Conservation (phyloP, 2,888 invertebrate species). For the Zelleria hepariella region DNA sequence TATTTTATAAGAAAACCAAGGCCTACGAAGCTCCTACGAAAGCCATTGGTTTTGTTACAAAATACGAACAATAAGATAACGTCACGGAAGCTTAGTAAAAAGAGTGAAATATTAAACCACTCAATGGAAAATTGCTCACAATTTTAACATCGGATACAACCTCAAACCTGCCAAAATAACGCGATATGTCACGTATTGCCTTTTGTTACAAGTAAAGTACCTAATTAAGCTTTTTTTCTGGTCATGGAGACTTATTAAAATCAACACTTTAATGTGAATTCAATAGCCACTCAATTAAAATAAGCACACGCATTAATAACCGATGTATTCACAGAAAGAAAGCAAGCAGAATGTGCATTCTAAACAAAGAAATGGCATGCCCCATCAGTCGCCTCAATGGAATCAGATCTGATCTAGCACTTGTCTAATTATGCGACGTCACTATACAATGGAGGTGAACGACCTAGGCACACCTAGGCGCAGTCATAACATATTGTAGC, state of each 20-base stretch:
- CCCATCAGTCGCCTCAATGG: slow-evolving; percentile 14
- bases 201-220: no score
- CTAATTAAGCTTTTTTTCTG: no score
- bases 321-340: slow-evolving; percentile 9
- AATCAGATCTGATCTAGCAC: slow-evolving; percentile 27
- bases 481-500: neutral
- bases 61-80: neutral
- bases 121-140: slow-evolving; percentile 47
- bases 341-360: neutral
- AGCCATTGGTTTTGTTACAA: no score
- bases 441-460: slow-evolving; percentile 52
- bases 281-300: slow-evolving; percentile 9
- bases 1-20: no score
- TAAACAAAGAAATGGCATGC: slow-evolving; percentile 14
- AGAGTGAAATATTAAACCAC: slow-evolving; percentile 27
- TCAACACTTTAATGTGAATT: neutral
- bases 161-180: neutral
- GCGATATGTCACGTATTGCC: no score
- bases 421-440: slow-evolving; percentile 54
- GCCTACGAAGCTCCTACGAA: no score
- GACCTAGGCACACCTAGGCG: slow-evolving; percentile 30
- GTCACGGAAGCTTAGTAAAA: slow-evolving; percentile 13
- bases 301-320: neutral
- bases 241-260: no score
- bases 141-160: slow-evolving; percentile 13